Conservation (phyloP, 92 coral and sea anemone genomes). For the Isaurus tuberculatus region DNA sequence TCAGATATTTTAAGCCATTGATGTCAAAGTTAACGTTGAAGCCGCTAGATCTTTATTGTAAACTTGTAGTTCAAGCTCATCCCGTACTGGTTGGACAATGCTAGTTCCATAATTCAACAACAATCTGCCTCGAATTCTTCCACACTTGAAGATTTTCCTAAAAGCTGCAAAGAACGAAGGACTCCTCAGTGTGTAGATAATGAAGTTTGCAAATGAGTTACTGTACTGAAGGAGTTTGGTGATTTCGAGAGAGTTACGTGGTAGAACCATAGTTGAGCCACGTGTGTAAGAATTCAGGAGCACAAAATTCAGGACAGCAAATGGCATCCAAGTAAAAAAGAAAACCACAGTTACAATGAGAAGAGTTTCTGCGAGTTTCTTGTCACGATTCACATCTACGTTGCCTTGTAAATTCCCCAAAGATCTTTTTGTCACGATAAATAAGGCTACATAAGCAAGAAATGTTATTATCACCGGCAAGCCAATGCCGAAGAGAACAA, state of each 20-base stretch:
- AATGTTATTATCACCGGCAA: background rate
- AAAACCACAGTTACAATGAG: conserved; percentile 15
- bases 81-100: background rate
- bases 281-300: background rate
- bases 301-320: conserved; percentile 1
- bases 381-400: background rate
- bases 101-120: background rate
- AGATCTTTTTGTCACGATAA: background rate
- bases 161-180: conserved; percentile 8
- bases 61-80: background rate
- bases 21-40: background rate
- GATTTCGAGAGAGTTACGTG: background rate
- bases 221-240: conserved; percentile 22
- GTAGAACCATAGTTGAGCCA: background rate
- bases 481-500: background rate
- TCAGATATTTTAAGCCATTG: background rate
- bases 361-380: conserved; percentile 13
- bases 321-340: conserved; percentile 34
- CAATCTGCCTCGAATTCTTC: background rate
- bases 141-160: conserved; percentile 3
- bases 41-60: background rate
- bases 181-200: conserved; percentile 14
- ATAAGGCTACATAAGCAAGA: background rate
- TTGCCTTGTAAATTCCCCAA: background rate
- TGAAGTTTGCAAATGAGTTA: conserved; percentile 23